These are phyloP conservation scores for Caenorhabditis angaria DNA, from an alignment of 2,888 invertebrate genomes.

Conservation along the genomic window DNA sequence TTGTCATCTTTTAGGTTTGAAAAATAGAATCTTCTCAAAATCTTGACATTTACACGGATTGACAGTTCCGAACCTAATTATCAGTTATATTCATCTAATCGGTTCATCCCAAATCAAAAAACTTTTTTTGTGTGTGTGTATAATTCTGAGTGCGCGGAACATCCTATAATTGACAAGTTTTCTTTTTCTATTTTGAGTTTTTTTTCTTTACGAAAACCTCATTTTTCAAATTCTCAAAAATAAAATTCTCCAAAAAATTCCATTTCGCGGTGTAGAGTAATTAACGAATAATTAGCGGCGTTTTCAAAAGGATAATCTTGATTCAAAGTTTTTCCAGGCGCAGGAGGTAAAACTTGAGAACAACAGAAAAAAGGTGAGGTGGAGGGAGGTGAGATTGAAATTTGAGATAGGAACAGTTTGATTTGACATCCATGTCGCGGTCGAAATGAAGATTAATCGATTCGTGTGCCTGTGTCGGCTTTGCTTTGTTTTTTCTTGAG, in stretches of 20 bases:
- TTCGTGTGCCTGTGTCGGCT: constrained; percentile 10
- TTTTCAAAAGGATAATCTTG: not conserved
- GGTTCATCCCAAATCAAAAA: not conserved
- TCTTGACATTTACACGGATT: not conserved
- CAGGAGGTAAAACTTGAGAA: constrained; percentile 2
- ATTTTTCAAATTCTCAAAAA: too few relatives aligned
- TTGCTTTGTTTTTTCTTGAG: not conserved
- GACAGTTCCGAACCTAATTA: not conserved
- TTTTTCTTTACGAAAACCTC: too few relatives aligned
- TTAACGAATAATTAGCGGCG: not conserved
- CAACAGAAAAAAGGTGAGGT: too few relatives aligned
- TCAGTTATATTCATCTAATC: not conserved
- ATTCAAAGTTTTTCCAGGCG: not conserved
- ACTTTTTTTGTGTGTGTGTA: not conserved
- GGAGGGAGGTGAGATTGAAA: too few relatives aligned
- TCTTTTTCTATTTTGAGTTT: too few relatives aligned
- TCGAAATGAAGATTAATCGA: constrained; percentile 44
- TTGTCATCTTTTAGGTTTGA: too few relatives aligned
- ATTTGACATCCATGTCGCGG: constrained; percentile 3
- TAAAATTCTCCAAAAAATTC: not conserved
- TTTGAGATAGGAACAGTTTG: not conserved
- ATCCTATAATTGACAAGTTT: too few relatives aligned
- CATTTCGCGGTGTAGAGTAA: not conserved
- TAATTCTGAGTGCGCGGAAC: too few relatives aligned
- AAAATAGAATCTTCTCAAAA: not conserved